Conservation (phyloP, 1,140 invertebrate genomes). For the Cydia strobilella region DNA sequence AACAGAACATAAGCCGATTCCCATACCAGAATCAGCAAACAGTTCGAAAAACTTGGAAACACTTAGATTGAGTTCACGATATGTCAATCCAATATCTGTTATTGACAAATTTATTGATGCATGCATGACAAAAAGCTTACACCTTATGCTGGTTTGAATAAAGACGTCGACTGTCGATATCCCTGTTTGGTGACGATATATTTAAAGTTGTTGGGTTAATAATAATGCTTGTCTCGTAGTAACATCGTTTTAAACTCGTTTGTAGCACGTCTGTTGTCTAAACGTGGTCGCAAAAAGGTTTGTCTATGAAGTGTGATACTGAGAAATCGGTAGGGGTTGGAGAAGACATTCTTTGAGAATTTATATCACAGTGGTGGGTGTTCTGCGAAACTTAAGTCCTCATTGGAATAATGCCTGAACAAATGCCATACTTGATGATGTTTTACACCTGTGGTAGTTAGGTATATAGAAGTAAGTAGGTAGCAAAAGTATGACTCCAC, state of each 20-base stretch:
- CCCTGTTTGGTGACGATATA: slow-evolving; percentile 19
- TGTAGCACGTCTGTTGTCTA: slow-evolving; percentile 62
- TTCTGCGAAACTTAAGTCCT: slow-evolving; percentile 9
- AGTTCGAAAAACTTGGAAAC: slow-evolving; percentile 57
- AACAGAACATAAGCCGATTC: slow-evolving; percentile 34
- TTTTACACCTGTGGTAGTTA: background rate
- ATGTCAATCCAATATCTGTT: slow-evolving; percentile 63
- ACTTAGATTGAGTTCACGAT: slow-evolving; percentile 62
- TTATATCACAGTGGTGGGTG: background rate
- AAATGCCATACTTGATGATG: background rate
- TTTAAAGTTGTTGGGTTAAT: slow-evolving; percentile 51
- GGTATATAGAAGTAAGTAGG: no score
- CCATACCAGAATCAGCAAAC: slow-evolving; percentile 50
- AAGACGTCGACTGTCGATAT: slow-evolving; percentile 34
- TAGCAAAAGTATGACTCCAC: no score
- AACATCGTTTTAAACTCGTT: slow-evolving; percentile 71
- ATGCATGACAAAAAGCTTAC: slow-evolving; percentile 33
- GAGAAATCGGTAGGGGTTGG: slow-evolving; percentile 6
- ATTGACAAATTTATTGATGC: slow-evolving; percentile 33
- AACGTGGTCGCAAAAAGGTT: slow-evolving; percentile 59
- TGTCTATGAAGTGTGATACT: slow-evolving; percentile 30
- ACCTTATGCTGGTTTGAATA: slow-evolving; percentile 51
- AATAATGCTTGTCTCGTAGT: slow-evolving; percentile 69
- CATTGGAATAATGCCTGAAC: background rate
- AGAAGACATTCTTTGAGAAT: background rate